Conservation (phyloP, 2,113 vertebrate species). For the Apteryx mantelli region DNA sequence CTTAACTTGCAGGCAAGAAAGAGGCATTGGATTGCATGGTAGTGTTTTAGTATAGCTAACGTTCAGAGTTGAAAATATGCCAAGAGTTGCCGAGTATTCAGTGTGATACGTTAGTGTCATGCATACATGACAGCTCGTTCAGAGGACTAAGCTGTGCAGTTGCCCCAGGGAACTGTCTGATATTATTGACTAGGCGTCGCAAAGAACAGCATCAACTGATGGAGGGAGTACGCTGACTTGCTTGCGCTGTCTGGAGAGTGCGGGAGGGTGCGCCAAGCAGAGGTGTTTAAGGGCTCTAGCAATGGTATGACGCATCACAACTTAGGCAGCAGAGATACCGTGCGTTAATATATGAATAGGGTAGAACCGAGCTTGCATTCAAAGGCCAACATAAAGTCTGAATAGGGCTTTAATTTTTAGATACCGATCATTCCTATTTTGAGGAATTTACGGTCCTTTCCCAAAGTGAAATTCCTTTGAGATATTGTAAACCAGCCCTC, state of each 20-base stretch:
- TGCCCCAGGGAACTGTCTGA: too few species aligned
- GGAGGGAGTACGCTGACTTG: background rate
- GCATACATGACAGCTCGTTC: too few species aligned
- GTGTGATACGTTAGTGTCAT: too few species aligned
- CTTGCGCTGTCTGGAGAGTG: background rate
- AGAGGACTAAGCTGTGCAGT: too few species aligned
- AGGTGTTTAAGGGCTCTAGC: too few species aligned
- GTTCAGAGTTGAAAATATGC: background rate
- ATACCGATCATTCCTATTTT: background rate
- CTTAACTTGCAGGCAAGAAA: background rate
- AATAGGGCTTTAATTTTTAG: background rate
- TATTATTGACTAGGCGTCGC: background rate
- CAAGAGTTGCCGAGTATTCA: background rate
- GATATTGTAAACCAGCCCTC: background rate
- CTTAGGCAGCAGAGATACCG: fast-evolving
- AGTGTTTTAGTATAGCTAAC: background rate
- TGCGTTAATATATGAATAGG: fast-evolving
- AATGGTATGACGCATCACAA: background rate
- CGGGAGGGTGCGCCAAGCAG: background rate
- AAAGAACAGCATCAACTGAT: background rate
- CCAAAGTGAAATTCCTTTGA: background rate
- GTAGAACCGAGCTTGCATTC: background rate
- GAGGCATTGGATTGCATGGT: background rate
- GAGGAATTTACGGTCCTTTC: background rate
- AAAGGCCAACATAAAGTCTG: background rate